phyloP scores from a whole-genome alignment of 2,113 vertebrate species.

The Ginglymostoma cirratum region DNA sequence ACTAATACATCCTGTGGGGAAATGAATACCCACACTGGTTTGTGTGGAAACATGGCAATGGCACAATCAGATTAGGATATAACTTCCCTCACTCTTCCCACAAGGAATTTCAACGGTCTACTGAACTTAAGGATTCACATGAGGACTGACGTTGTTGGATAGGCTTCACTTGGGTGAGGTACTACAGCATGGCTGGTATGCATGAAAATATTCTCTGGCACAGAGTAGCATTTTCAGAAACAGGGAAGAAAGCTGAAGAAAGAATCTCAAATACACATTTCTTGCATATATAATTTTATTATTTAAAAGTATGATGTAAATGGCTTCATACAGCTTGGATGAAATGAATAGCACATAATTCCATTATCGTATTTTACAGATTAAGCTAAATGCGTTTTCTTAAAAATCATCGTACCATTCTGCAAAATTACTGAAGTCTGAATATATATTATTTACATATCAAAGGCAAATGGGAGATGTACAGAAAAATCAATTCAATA shows the following conservation, averaged over 20 bases:
- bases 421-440: conserved; percentile 25
- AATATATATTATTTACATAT: conserved; percentile 35
- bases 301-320: conserved; percentile 81
- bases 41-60: background rate
- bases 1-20: background rate
- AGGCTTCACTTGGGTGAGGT: background rate
- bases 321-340: conserved; percentile 82
- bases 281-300: conserved; percentile 42
- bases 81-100: background rate
- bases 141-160: too few relatives aligned
- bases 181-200: background rate
- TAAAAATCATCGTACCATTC: conserved; percentile 30
- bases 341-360: conserved; percentile 74
- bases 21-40: background rate
- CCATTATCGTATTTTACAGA: conserved; percentile 22
- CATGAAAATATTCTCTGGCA: background rate
- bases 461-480: conserved; percentile 25
- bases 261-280: background rate
- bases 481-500: conserved; percentile 22
- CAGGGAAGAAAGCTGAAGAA: background rate
- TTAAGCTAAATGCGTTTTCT: background rate
- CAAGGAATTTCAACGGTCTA: background rate
- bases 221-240: background rate
- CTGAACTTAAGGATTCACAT: background rate
- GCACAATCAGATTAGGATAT: background rate